phyloP scores from a whole-genome alignment of 2,888 invertebrate genomes.

The Griposia aprilina region DNA sequence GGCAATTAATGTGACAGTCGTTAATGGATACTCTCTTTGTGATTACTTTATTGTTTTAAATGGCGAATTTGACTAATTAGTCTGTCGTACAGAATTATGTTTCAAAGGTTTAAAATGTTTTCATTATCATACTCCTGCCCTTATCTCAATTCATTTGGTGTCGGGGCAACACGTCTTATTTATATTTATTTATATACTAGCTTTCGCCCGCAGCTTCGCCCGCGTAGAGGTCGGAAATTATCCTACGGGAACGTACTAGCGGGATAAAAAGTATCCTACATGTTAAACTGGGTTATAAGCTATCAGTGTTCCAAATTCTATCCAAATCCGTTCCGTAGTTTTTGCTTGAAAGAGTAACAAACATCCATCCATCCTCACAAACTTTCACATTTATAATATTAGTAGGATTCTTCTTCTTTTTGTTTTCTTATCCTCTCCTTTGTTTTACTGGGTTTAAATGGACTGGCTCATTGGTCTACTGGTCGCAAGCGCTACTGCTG shows the following conservation, averaged over 20 bases:
- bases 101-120: conserved; percentile 35
- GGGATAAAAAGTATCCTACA: too few relatives aligned
- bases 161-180: not conserved
- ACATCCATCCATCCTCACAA: too few relatives aligned
- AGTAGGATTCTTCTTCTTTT: not conserved
- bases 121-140: not conserved
- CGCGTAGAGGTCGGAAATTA: too few relatives aligned
- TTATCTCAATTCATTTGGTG: not conserved
- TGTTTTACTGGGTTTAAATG: not conserved
- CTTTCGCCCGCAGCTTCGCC: too few relatives aligned
- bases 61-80: conserved; percentile 16
- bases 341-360: too few relatives aligned
- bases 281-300: too few relatives aligned
- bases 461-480: not conserved
- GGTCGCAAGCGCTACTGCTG: not conserved
- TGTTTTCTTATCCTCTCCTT: too few relatives aligned
- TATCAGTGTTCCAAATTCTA: too few relatives aligned
- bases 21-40: conserved; percentile 30
- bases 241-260: too few relatives aligned
- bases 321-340: too few relatives aligned
- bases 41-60: conserved; percentile 14
- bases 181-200: too few relatives aligned
- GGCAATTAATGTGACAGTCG: conserved; percentile 16
- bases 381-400: too few relatives aligned
- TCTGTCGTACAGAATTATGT: not conserved